Conservation (phyloP, 2,113 vertebrate species). For the Promerops cafer region DNA sequence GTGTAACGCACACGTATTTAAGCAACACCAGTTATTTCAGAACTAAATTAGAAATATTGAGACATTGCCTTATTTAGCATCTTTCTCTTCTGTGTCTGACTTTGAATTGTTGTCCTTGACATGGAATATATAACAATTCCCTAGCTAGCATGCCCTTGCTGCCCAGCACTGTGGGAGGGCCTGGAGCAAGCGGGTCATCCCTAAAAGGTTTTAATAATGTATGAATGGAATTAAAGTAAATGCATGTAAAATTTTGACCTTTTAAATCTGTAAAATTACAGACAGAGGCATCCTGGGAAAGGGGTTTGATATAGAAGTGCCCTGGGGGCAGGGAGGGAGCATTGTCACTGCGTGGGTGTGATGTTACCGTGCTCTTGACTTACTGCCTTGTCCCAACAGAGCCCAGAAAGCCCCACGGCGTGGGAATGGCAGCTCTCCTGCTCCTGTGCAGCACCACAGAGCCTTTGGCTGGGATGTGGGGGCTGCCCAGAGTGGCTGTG, state of each 20-base stretch:
- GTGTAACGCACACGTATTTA: not conserved
- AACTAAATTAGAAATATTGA: not conserved
- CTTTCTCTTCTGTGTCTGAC: not conserved
- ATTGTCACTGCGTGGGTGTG: not conserved
- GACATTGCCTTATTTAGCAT: not conserved
- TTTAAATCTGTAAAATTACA: not conserved
- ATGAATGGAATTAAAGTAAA: not conserved
- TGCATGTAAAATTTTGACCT: conserved; percentile 2
- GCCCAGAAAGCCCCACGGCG: not conserved
- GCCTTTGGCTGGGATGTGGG: fast-evolving
- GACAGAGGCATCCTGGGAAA: not conserved
- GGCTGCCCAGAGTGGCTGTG: not conserved
- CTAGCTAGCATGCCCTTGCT: not conserved
- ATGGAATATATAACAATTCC: not conserved
- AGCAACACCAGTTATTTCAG: not conserved
- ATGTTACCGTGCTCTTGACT: not conserved
- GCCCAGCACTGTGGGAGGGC: not conserved
- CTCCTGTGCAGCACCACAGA: not conserved
- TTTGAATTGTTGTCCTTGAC: conserved; percentile 24
- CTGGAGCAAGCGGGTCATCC: not conserved
- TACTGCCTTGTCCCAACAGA: not conserved
- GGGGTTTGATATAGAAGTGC: not conserved
- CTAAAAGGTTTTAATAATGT: conserved; percentile 17
- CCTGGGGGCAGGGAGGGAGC: not conserved
- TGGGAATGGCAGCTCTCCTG: not conserved